A percentile compares a stretch with the other conserved stretches of the same genome.
Evolutionary conservation across 2,888 invertebrate species (phyloP).

Genomic region (Amitus sp.): DNA sequence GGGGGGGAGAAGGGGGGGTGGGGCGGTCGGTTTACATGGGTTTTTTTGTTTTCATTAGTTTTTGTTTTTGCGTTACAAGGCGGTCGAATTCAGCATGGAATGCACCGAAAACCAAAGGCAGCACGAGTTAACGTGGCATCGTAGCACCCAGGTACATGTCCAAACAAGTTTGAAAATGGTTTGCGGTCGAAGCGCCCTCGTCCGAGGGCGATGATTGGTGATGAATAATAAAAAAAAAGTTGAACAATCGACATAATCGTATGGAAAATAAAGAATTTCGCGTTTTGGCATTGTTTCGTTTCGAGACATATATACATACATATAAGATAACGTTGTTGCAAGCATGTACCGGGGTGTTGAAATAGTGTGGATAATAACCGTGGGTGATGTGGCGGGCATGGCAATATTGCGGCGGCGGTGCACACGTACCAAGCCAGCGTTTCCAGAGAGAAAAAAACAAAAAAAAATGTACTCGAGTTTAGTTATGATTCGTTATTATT

Average conservation of each 20-base stretch:
- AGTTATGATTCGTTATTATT: constrained; percentile 28
- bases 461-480: constrained; percentile 27
- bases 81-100: constrained; percentile 61
- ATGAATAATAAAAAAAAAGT: constrained; percentile 36
- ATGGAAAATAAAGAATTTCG: constrained; percentile 21
- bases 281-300: constrained; percentile 31
- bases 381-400: constrained; percentile 52
- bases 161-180: constrained; percentile 52
- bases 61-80: constrained; percentile 55
- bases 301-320: constrained; percentile 36
- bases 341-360: constrained; percentile 55
- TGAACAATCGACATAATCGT: constrained; percentile 35
- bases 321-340: constrained; percentile 29
- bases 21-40: constrained; percentile 59
- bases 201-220: constrained; percentile 46
- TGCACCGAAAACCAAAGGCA: constrained; percentile 62
- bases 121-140: constrained; percentile 59
- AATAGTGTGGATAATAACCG: constrained; percentile 28
- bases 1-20: too few species aligned
- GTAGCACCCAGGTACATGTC: constrained; percentile 65
- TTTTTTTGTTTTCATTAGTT: constrained; percentile 42
- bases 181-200: constrained; percentile 51
- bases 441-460: too few species aligned
- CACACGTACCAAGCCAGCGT: constrained; percentile 59
- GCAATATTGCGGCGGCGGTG: constrained; percentile 58